Conservation (phyloP, 2,888 invertebrate genomes). For the Agonopterix arenella region DNA sequence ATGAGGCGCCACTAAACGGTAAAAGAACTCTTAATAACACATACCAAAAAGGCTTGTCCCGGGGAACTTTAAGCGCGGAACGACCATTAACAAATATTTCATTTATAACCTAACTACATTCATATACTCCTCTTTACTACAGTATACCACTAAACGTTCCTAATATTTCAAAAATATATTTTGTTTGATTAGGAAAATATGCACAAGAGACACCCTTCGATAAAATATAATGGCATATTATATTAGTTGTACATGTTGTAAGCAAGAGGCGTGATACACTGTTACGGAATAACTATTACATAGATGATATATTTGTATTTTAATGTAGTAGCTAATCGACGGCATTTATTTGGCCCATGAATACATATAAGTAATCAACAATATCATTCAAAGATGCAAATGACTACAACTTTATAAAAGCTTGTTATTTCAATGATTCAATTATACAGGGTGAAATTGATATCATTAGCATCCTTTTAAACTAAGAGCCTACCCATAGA, state of each 20-base stretch:
- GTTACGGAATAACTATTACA: constrained; percentile 10
- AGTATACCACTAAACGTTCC: constrained; percentile 38
- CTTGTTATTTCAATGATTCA: too few species aligned
- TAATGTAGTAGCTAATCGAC: constrained; percentile 13
- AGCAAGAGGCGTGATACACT: constrained; percentile 35
- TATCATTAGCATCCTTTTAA: too few species aligned
- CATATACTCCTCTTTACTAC: constrained; percentile 11
- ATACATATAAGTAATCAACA: not conserved
- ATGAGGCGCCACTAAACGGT: too few species aligned
- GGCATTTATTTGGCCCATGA: constrained; percentile 24
- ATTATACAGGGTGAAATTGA: too few species aligned
- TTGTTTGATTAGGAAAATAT: constrained; percentile 44
- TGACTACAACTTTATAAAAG: too few species aligned
- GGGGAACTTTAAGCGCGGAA: not conserved
- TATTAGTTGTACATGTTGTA: constrained; percentile 24
- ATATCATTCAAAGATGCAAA: too few species aligned
- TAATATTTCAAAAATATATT: constrained; percentile 64
- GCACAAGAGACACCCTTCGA: constrained; percentile 33
- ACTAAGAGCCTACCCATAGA: too few species aligned
- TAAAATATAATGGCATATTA: constrained; percentile 17
- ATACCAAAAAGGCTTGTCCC: too few species aligned
- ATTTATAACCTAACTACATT: constrained; percentile 44
- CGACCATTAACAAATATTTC: constrained; percentile 16
- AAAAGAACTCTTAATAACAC: too few species aligned
- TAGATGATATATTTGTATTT: not conserved